Evolutionary conservation across 2,888 invertebrate species (phyloP).

Genomic region (Psococerastis gibbosa): DNA sequence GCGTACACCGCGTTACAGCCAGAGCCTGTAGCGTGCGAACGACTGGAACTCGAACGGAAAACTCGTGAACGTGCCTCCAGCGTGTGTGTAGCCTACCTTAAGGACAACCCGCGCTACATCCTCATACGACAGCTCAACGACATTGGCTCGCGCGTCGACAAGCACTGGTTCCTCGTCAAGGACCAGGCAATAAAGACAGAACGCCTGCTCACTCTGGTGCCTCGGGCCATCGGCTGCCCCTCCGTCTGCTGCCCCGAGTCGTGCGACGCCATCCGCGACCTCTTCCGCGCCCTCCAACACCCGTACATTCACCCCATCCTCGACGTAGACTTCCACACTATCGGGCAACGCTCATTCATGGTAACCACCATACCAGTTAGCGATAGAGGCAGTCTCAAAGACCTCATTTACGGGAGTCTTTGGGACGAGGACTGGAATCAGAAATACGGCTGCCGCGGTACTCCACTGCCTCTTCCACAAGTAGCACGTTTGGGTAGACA

Average conservation of each 20-base stretch:
- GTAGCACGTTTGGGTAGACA: conserved; percentile 75
- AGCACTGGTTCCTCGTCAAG: conserved; percentile 80
- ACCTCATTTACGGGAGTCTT: conserved; percentile 70
- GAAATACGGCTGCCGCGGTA: conserved; percentile 50
- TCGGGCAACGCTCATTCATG: conserved; percentile 33
- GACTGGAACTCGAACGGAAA: conserved; percentile 42
- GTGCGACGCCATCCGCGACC: conserved; percentile 48
- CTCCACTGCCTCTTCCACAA: conserved; percentile 55
- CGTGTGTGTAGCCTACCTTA: conserved; percentile 42
- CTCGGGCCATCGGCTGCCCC: conserved; percentile 41
- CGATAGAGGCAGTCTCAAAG: conserved; percentile 68
- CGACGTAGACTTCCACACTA: conserved; percentile 52
- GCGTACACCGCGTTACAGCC: conserved; percentile 49
- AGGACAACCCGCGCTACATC: conserved; percentile 49
- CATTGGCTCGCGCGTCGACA: conserved; percentile 66
- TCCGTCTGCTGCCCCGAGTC: conserved; percentile 46
- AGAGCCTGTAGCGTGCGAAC: conserved; percentile 34
- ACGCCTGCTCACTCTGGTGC: conserved; percentile 50
- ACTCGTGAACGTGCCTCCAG: conserved; percentile 44
- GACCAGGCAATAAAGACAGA: conserved; percentile 64
- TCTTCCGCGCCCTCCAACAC: conserved; percentile 73
- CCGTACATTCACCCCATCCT: conserved; percentile 83
- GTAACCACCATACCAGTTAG: conserved; percentile 69
- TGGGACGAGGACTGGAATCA: conserved; percentile 64
- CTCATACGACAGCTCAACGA: conserved; percentile 59